These are phyloP conservation scores for Gouania willdenowi DNA, from an alignment of 2,797 vertebrate genomes.

Conservation along the genomic window DNA sequence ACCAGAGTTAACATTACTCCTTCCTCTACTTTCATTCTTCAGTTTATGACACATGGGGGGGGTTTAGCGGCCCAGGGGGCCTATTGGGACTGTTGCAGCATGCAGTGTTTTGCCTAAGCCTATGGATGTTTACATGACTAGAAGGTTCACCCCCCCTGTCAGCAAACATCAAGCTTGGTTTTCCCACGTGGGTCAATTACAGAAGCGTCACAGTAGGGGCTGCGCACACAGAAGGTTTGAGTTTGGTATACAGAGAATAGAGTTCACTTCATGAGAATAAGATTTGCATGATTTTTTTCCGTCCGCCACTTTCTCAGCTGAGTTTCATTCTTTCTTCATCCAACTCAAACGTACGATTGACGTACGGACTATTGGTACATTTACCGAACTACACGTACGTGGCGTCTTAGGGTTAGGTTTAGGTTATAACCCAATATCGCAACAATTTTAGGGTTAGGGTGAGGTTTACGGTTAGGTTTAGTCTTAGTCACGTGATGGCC, in stretches of 20 bases:
- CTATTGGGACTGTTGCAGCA: constrained; percentile 24
- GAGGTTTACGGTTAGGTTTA: too few species aligned
- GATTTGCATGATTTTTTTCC: too few species aligned
- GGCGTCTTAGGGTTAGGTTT: too few species aligned
- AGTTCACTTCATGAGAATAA: not conserved
- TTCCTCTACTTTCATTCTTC: not conserved
- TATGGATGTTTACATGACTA: constrained; percentile 46
- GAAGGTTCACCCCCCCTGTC: constrained; percentile 37
- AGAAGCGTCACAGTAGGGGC: constrained; percentile 30
- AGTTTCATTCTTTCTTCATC: too few species aligned
- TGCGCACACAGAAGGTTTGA: constrained; percentile 8
- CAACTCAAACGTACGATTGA: too few species aligned
- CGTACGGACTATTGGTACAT: too few species aligned
- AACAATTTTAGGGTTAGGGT: too few species aligned
- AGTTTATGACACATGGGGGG: constrained; percentile 12
- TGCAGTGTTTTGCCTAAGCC: constrained; percentile 39
- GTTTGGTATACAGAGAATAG: constrained; percentile 1
- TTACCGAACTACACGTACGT: too few species aligned
- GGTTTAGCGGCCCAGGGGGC: constrained; percentile 7
- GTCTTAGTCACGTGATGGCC: too few species aligned
- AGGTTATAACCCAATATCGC: too few species aligned
- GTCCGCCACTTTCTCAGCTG: too few species aligned
- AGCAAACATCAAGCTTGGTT: constrained; percentile 36
- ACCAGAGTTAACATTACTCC: not conserved
- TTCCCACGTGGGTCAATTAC: constrained; percentile 56